Evolutionary conservation across 92 coral and sea anemone genomes (phyloP).

Genomic region (Anthopleura xanthogrammica): DNA sequence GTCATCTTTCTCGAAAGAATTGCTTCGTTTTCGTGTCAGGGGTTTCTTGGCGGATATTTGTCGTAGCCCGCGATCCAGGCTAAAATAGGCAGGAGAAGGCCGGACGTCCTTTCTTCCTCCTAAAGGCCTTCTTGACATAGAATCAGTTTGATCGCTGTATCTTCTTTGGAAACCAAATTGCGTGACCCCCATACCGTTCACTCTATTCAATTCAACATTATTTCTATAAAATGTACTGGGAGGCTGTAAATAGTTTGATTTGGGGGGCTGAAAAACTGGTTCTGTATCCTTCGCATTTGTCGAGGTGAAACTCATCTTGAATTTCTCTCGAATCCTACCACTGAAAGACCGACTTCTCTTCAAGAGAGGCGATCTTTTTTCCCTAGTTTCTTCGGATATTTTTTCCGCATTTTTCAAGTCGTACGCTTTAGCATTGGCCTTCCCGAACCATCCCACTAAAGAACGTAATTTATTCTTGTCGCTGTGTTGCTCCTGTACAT

Average conservation of each 20-base stretch:
- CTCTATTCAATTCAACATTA: background rate
- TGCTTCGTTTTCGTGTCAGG: conserved; percentile 15
- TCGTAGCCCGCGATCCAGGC: conserved; percentile 17
- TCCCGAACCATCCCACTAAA: conserved; percentile 20
- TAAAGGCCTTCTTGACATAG: conserved; percentile 11
- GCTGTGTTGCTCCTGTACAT: background rate
- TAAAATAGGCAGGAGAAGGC: background rate
- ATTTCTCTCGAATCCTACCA: conserved; percentile 23
- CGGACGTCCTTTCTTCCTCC: background rate
- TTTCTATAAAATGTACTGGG: conserved; percentile 15
- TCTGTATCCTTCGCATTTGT: background rate
- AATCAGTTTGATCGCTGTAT: conserved; percentile 30
- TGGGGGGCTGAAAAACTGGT: background rate
- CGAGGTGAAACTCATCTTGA: background rate
- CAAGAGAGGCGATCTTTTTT: background rate
- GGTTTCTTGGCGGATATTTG: background rate
- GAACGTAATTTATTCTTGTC: background rate
- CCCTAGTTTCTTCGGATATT: background rate
- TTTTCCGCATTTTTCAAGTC: background rate
- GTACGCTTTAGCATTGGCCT: conserved; percentile 1
- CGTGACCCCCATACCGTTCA: background rate
- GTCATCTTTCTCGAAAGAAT: conserved; percentile 8
- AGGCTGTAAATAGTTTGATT: conserved; percentile 13
- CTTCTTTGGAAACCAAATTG: conserved; percentile 8
- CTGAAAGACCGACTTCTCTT: conserved; percentile 22